A percentile compares a stretch with the other conserved stretches of the same genome.
These are phyloP conservation scores for Acanthurus leucopareius DNA, from an alignment of 2,797 vertebrate genomes.

Conservation along the genomic window DNA sequence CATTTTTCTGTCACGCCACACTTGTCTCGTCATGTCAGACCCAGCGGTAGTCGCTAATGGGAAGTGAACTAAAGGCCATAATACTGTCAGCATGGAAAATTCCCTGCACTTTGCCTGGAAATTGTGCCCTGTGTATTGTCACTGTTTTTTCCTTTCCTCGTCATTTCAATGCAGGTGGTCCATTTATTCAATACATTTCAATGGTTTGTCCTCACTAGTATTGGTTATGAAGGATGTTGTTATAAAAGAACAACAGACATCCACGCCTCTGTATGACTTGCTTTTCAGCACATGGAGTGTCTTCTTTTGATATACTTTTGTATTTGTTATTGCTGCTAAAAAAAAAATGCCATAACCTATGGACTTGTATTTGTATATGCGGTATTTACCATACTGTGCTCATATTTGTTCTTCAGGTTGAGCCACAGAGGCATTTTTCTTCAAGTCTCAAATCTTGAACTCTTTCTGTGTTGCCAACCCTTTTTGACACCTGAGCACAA, in stretches of 20 bases:
- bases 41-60: conserved; percentile 33
- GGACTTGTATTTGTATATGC: conserved; percentile 64
- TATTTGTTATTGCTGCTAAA: conserved; percentile 82
- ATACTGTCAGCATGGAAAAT: conserved; percentile 63
- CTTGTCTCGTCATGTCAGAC: conserved; percentile 40
- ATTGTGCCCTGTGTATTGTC: conserved; percentile 67
- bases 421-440: conserved; percentile 24
- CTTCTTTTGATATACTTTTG: conserved; percentile 76
- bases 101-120: conserved; percentile 76
- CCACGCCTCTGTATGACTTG: conserved; percentile 63
- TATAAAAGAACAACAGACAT: conserved; percentile 31
- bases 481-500: conserved; percentile 62
- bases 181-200: conserved; percentile 75
- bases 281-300: conserved; percentile 71
- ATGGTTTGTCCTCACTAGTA: conserved; percentile 46
- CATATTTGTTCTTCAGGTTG: conserved; percentile 47
- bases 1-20: conserved; percentile 45
- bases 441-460: conserved; percentile 19
- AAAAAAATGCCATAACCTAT: conserved; percentile 70
- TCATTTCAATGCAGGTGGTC: conserved; percentile 33
- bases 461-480: conserved; percentile 26
- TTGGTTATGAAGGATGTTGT: conserved; percentile 46
- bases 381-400: conserved; percentile 56
- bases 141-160: conserved; percentile 24
- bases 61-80: conserved; percentile 73